Evolutionary conservation across 2,888 invertebrate species (phyloP), one percentile per base, ranked within the genome.

Genomic region (Acronicta leporina): DNA sequence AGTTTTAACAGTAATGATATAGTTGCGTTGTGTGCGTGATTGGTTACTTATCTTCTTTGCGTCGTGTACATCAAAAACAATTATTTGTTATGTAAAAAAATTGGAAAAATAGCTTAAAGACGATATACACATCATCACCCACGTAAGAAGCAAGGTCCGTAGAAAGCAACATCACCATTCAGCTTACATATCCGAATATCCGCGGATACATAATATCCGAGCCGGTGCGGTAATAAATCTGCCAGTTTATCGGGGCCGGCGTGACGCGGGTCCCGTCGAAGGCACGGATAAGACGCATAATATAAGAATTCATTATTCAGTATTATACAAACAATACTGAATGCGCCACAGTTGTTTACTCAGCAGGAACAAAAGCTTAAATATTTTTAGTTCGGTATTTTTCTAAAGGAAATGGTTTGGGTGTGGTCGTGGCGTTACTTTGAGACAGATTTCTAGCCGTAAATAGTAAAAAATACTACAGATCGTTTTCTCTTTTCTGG

Each of bases 291-390:
- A 73, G 61, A 54, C 64, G 62, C 63, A 70, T 66, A 68, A 67
- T 71, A 50, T 45, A 55, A 70, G 57, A 49, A 79, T 71, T 73
- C 76, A 76, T 77, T 73, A 73, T 78, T 78, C 74, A 63, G 49
- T 73, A 50, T 58, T 63, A 62, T 47, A 59, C 59, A 63, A 66
- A 64, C 57, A 68, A 50, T 70, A 38, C 51, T 45, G 46, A 57
- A 50, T 53, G 35, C 59, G 63, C 45, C 57, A 41, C 30, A 62
- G 38, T 62, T 50, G 63, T 54, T 54, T 43, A 54, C 35, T 68
- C 40, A 46, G 53, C 59, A n/a, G 20, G 51, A 46, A 59, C 15
- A 11, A 42, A 58, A 43, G 16, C 11, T 50, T 20, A 8, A n/a
- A 13, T 4, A 33, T 50, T 16, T 33, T 10, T 27, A 41, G 6